A percentile compares a stretch with the other conserved stretches of the same genome.
Evolutionary conservation across 2,797 vertebrate genomes (phyloP).

Genomic region (Tolypeutes matacus): DNA sequence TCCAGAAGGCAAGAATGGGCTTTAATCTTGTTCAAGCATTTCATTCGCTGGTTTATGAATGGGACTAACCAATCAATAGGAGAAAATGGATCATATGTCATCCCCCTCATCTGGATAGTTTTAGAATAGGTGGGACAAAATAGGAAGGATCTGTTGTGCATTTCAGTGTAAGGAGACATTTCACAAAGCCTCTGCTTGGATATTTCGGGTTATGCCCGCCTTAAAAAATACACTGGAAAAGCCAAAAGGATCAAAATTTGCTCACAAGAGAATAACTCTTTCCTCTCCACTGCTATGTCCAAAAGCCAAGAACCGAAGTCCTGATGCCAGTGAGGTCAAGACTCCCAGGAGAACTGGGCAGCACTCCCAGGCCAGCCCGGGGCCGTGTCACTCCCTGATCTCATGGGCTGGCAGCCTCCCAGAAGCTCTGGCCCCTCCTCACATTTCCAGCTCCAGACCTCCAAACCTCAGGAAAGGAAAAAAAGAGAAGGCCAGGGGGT

Average conservation of each 20-base stretch:
- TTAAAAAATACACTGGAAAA: background rate
- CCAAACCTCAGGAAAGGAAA: background rate
- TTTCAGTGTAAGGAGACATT: background rate
- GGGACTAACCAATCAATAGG: background rate
- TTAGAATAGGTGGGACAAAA: background rate
- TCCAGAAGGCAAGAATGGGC: background rate
- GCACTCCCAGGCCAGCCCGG: background rate
- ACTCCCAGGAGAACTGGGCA: background rate
- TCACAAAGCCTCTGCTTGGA: background rate
- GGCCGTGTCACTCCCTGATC: rapidly evolving
- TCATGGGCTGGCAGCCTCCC: rapidly evolving
- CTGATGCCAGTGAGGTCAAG: rapidly evolving
- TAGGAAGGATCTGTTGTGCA: background rate
- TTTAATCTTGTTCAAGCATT: background rate
- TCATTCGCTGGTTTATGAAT: background rate
- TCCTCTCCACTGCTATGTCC: background rate
- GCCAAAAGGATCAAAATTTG: too few relatives aligned
- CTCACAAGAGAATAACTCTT: background rate
- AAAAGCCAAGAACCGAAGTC: background rate
- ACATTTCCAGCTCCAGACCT: background rate
- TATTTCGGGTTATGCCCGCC: background rate
- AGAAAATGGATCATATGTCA: background rate
- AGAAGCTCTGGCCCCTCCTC: background rate
- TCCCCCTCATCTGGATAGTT: too few relatives aligned
- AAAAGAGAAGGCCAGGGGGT: background rate